Evolutionary conservation across 2,113 vertebrate genomes (phyloP), one percentile per base, ranked within the genome.

Genomic region (Laticauda colubrina): DNA sequence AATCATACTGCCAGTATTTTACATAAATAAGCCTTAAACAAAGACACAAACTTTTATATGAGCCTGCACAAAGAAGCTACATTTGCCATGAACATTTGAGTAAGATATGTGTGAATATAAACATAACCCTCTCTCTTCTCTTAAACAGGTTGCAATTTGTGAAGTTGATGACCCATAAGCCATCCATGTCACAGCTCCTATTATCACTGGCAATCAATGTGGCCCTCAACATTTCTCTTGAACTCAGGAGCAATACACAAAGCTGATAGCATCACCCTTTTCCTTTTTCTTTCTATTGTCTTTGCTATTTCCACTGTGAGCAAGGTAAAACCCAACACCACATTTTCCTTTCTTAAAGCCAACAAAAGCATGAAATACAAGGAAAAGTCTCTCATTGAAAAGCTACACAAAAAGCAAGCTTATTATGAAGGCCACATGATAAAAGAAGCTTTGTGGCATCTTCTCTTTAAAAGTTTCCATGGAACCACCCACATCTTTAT

Each of bases 301-400:
- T 87, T 29, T 34, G 53, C 29, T 93, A 89, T 93, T 95, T 93
- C 93, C 93, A 91, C 90, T 88, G 51, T 88, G 57, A 87, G 51
- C 45, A 4, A 20, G 56, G 21, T 1, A 69, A 86, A 1, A 20
- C 59, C 88, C 69, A 61, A 54, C 85, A 85, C 45, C 87, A 69
- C 3, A 39, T 9, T 87, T n/a, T 39, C 18, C 18, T 87, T 90
- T 75, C 39, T 48, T 69, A 93, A 45, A n/a, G 0, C 39, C 39
- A 85, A 39, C 34, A 39, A 87, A 88, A 20, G 39, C 51, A 89
- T 34, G 91, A 81, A 92, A 88, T 43, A 9, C 24, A 45, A 89
- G 59, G 93, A 81, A 14, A 64, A 26, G 34, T 87, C 94, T 95
- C 95, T 95, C 94, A 88, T 94, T 95, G 93, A 96, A 96, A 96